Evolutionary conservation across 2,888 invertebrate species (phyloP).

Genomic region (Piscicola geometra): DNA sequence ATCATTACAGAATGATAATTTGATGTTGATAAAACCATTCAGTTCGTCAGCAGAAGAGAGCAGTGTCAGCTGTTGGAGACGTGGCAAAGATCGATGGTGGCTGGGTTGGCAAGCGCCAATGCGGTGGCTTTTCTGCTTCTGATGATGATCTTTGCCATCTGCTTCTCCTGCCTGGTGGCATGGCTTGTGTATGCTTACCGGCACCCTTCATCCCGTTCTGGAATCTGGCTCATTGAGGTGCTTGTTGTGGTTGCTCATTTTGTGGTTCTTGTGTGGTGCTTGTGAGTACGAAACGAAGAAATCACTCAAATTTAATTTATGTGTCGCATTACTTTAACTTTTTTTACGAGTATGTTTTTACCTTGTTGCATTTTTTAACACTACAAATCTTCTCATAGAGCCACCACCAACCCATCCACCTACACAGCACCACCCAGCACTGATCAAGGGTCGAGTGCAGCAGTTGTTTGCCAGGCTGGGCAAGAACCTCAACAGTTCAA

Average conservation of each 20-base stretch:
- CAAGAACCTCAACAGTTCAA: constrained; percentile 37
- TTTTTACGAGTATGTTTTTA: too few species aligned
- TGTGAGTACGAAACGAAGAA: too few species aligned
- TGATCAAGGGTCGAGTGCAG: constrained; percentile 55
- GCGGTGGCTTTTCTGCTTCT: constrained; percentile 31
- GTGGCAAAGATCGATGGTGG: not conserved
- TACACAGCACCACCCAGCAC: constrained; percentile 84
- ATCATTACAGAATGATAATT: too few species aligned
- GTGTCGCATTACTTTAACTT: too few species aligned
- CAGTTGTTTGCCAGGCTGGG: constrained; percentile 45
- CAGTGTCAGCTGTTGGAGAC: constrained; percentile 9
- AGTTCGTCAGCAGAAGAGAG: constrained; percentile 18
- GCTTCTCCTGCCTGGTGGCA: constrained; percentile 62
- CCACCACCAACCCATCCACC: not conserved
- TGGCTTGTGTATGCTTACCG: constrained; percentile 92
- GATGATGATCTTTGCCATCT: constrained; percentile 26
- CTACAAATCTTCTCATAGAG: too few species aligned
- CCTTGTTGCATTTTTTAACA: too few species aligned
- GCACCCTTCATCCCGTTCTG: constrained; percentile 89
- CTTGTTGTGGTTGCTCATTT: not conserved
- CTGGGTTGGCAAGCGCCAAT: constrained; percentile 18
- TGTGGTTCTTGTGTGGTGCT: too few species aligned
- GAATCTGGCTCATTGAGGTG: constrained; percentile 82
- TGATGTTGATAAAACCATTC: too few species aligned
- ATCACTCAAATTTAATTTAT: too few species aligned